Evolutionary conservation across 2,113 vertebrate genomes (phyloP), one percentile per base, ranked within the genome.

Genomic region (Eclectus roratus): DNA sequence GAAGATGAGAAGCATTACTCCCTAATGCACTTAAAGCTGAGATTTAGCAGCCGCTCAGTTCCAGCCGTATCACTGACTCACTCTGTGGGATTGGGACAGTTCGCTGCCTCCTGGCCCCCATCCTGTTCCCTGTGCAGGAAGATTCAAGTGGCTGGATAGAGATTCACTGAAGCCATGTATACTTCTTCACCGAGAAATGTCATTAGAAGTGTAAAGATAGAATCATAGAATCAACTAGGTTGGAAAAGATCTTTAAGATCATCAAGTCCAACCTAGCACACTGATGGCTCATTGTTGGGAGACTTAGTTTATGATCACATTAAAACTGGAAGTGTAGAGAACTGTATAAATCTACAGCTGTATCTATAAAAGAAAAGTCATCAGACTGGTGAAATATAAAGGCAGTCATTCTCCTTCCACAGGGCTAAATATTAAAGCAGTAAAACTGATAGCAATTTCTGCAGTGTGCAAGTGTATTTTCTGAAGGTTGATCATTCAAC

Each of bases 31-130:
- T 91, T 89, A 79, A 83, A 91, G 23, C 71, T 77, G 68, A 89
- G 68, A 88, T 56, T 70, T 82, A 80, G 74, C 53, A 91, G 50
- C 49, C 18, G 4, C 85, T 91, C 29, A 85, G 55, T 85, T 93
- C 73, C 87, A 95, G 43, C 63, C 85, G 35, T 88, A 94, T 82
- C 87, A 93, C 74, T 94, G 93, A 95, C 78, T 96, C 81, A 87
- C 79, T 85, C 31, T 88, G 87, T 85, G 66, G 85, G 74, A 94
- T 95, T 97, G 85, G 87, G 94, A 88, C 35, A 88, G 89, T 78
- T 76, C 4, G 3, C 63, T 82, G 70, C 37, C 81, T 87, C 73
- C 49, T 87, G 89, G 89, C 69, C 56, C 4, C 0, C 27, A 53
- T 80, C 74, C 95, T 82, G 47, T 25, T 65, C 21, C 80, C 41